Evolutionary conservation across 2,888 invertebrate species (phyloP), one percentile per base, ranked within the genome.

Genomic region (Machimus atricapillus): DNA sequence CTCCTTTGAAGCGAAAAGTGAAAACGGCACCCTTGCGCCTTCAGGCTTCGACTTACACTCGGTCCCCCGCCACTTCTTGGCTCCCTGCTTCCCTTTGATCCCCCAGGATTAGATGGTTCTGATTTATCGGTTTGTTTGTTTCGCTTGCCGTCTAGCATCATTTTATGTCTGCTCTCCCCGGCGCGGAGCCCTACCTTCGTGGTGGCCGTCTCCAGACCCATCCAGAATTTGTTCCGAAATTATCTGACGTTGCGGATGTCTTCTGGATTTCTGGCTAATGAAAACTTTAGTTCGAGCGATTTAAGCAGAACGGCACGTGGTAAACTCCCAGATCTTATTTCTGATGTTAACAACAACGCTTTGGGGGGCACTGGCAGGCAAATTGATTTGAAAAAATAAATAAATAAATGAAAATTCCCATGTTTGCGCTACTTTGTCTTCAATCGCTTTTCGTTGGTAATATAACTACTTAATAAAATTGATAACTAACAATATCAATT

Each of bases 61-160:
- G 7, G 23, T 19, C 37, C 34, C 6, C 34, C 34, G 31, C 31
- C 31, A 58, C 34, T 56, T 27, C 14, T 81, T 81, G 14, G 81
- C 31, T 31, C 52, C 23, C 19, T 82, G 31, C 23, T 40, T 58
- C 37, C 31, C 37, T 82, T 58, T 82, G 66, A 82, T 82, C 82
- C 82, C 19, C 7, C 1, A 19, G 66, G 82, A 82, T 82, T 82
- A 82, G 58, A 82, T 37, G 27, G 82, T 52, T 23, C 58, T 82
- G 82, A 82, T 82, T 82, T 82, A 31, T 37, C 82, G 82, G 82
- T 56, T 82, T 58, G 82, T 82, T 82, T 82, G 58, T 82, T 82
- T 82, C 58, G n/a, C 37, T 37, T 82, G 31, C 66, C 58, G 82
- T 56, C 34, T 82, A 66, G 82, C 56, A 34, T 58, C 43, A 34